Percentiles rank a stretch among this genome's conserved stretches.
Evolutionary conservation across 2,888 invertebrate species (phyloP).

Genomic region (Coremacera marginata): DNA sequence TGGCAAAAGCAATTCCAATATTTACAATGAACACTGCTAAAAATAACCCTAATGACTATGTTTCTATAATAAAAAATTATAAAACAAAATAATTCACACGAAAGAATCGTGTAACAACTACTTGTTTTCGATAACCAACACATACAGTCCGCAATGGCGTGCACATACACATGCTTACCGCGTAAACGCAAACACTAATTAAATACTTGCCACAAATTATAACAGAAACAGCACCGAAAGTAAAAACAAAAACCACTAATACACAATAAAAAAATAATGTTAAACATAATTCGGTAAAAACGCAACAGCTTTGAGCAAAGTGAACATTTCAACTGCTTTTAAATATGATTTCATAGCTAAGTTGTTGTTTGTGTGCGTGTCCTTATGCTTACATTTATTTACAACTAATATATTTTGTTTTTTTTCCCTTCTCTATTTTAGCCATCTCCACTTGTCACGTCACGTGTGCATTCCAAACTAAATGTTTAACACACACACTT

Average conservation of each 20-base stretch:
- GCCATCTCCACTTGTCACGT: constrained; percentile 14
- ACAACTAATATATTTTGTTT: no score
- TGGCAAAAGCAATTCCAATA: no score
- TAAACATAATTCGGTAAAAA: no score
- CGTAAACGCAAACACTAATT: background rate
- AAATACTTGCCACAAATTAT: constrained; percentile 1
- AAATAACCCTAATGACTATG: background rate
- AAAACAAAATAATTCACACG: constrained; percentile 2
- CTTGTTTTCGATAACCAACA: constrained; percentile 9
- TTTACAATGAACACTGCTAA: no score
- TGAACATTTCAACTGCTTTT: background rate
- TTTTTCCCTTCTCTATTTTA: background rate
- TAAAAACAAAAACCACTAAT: no score
- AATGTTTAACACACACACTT: background rate
- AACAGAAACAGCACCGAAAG: background rate
- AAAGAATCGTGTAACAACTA: constrained; percentile 17
- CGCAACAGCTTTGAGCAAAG: background rate
- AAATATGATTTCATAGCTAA: no score
- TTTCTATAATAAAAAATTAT: background rate
- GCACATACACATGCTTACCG: background rate
- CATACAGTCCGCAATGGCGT: background rate
- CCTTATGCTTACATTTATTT: no score
- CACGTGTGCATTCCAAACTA: background rate
- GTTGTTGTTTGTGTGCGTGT: no score
- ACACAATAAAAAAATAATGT: no score